phyloP scores from a whole-genome alignment of 2,113 vertebrate genomes.

The Turdus rufiventris region DNA sequence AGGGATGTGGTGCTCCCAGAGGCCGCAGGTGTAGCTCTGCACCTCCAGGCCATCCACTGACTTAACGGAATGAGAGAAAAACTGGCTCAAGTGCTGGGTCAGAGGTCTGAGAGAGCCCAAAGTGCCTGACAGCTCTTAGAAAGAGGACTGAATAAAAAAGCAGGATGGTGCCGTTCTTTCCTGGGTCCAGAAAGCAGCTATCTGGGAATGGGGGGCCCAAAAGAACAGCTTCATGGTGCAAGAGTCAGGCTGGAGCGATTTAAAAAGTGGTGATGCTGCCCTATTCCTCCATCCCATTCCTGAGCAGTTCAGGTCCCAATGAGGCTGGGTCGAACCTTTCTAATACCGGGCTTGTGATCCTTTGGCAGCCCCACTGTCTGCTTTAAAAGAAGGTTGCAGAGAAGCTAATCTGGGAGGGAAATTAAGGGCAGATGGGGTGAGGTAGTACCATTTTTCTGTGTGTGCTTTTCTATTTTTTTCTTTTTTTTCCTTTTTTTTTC shows the following conservation, averaged over 20 bases:
- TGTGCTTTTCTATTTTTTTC: not conserved
- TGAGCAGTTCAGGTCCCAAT: accelerated
- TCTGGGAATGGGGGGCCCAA: not conserved
- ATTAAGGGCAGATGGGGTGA: not conserved
- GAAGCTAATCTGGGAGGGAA: not conserved
- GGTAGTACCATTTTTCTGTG: not conserved
- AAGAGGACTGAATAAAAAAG: not conserved
- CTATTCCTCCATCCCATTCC: not conserved
- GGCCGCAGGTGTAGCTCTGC: not conserved
- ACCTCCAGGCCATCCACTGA: not conserved
- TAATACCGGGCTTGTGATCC: not conserved
- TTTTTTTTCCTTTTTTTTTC: not conserved
- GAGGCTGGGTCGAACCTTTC: not conserved
- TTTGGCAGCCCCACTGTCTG: not conserved
- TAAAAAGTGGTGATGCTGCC: not conserved
- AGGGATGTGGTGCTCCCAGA: not conserved
- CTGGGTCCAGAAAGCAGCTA: not conserved
- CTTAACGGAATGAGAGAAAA: not conserved
- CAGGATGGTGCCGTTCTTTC: not conserved
- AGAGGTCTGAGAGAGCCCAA: not conserved
- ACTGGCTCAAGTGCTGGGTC: not conserved
- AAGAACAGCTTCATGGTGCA: not conserved
- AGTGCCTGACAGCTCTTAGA: not conserved
- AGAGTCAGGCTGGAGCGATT: not conserved
- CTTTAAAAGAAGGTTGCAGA: not conserved